Evolutionary conservation across 2,888 invertebrate species (phyloP).

Genomic region (Meandrusa payeni): DNA sequence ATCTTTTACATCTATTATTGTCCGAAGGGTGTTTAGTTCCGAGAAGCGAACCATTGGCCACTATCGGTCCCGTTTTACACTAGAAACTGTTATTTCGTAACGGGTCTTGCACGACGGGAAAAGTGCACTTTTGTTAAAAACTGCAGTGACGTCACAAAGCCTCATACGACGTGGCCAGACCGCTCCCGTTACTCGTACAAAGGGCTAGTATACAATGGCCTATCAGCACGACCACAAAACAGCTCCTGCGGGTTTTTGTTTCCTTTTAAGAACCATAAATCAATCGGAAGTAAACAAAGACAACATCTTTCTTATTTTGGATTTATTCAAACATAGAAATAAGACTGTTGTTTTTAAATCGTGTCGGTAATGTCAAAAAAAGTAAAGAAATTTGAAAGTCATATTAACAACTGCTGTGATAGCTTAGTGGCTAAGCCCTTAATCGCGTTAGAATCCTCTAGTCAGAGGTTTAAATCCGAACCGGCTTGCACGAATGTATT

Average conservation of each 20-base stretch:
- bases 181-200: constrained; percentile 64
- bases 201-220: constrained; percentile 55
- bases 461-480: too few species aligned
- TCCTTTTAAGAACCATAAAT: constrained; percentile 46
- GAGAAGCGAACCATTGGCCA: constrained; percentile 52
- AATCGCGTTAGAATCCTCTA: too few species aligned
- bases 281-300: constrained; percentile 40
- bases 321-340: constrained; percentile 1
- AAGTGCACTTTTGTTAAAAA: constrained; percentile 70
- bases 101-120: constrained; percentile 61
- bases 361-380: not conserved
- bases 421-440: too few species aligned
- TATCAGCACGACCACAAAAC: constrained; percentile 62
- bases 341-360: not conserved
- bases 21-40: constrained; percentile 57
- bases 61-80: constrained; percentile 73
- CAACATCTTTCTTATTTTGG: constrained; percentile 14
- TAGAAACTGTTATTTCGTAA: constrained; percentile 69
- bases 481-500: too few species aligned
- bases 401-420: too few species aligned
- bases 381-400: not conserved
- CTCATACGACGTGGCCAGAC: constrained; percentile 42
- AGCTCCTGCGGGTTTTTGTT: constrained; percentile 60
- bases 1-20: constrained; percentile 63
- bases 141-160: constrained; percentile 69